Evolutionary conservation across 2,797 vertebrate genomes (phyloP), one percentile per base, ranked within the genome.

Genomic region (Malurus leucopterus): DNA sequence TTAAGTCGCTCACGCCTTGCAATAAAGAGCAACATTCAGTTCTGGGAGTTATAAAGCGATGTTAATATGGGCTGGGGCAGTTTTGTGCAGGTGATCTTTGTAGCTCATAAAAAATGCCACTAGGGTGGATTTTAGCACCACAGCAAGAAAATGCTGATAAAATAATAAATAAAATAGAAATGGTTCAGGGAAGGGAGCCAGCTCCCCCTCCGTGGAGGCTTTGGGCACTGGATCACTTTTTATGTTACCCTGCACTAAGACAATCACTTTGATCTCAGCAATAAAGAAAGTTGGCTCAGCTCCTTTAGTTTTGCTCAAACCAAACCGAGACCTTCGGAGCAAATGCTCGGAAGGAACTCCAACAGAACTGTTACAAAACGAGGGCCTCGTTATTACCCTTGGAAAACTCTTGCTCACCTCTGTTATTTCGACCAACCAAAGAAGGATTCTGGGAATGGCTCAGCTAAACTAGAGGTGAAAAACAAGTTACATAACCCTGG

Each of bases 61-160:
- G 58, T 58, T 87, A 65, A 51, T 38, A 18, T 14, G 54, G 55
- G 62, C 65, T 40, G 6, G 73, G 54, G 50, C 23, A 82, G 46
- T 32, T 87, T 23, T 4, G 1, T 27, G 51, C 11, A 44, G 44
- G 43, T 10, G 40, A 85, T 76, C 81, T 73, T 47, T 71, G 62
- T 9, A 74, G 84, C 87, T 91, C 54, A 50, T 85, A 77, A 85
- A 82, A 85, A 93, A 79, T 13, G 27, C 40, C 34, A 27, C 83
- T 85, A 3, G 6, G 9, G 73, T 64, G 84, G 65, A 44, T 85
- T 94, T 85, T 62, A 63, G 17, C 84, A 54, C n/a, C 62, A 5
- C 13, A 58, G 78, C 38, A 50, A 64, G 36, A 64, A 46, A 68
- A 38, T 36, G 32, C n/a, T 89, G 89, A 54, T 57, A 68, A 83